phyloP scores from a whole-genome alignment of 2,113 vertebrate species.

The Dasyurus viverrinus region DNA sequence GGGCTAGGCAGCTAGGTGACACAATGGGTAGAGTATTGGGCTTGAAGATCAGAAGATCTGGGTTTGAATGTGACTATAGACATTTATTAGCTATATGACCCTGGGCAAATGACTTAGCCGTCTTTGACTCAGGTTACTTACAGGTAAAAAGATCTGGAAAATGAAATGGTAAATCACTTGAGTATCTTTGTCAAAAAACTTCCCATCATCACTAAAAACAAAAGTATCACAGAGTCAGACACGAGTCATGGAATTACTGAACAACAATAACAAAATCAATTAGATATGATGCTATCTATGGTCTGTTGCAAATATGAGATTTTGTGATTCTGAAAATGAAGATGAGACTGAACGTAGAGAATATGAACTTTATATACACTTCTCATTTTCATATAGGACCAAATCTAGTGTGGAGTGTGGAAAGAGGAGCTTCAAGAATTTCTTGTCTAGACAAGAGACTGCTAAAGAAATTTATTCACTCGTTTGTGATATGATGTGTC shows the following conservation, averaged over 20 bases:
- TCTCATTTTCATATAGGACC: background rate
- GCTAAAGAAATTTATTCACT: background rate
- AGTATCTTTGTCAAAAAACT: background rate
- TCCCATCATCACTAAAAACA: background rate
- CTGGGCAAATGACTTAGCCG: background rate
- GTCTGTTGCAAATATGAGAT: background rate
- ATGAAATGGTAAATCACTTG: background rate
- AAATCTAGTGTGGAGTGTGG: background rate
- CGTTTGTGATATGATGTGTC: background rate
- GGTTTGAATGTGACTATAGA: background rate
- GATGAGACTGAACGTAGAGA: background rate
- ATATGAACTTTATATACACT: background rate
- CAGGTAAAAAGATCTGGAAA: background rate
- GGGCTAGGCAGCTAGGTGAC: background rate
- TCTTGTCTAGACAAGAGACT: background rate
- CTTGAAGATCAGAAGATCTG: background rate
- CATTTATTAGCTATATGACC: background rate
- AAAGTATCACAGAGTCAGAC: background rate
- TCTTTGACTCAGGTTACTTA: background rate
- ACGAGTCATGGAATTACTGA: background rate
- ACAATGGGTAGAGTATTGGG: background rate
- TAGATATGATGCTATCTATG: background rate
- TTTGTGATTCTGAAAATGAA: background rate
- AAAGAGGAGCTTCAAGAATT: background rate
- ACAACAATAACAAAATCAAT: background rate